Percentiles rank a stretch among this genome's conserved stretches.
Conservation (phyloP, 1,140 invertebrate genomes). For the Solen grandis region DNA sequence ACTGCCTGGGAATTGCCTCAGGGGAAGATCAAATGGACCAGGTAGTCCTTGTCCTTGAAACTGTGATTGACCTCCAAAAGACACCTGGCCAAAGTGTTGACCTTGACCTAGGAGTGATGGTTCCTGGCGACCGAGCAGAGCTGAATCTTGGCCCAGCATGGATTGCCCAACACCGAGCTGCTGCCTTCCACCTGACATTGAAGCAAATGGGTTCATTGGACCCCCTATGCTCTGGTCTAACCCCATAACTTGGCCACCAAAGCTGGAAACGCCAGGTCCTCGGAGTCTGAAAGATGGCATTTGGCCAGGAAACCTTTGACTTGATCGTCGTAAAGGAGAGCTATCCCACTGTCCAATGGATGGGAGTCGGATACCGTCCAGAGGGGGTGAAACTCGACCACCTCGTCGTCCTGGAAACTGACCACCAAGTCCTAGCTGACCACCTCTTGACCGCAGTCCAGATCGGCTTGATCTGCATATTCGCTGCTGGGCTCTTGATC, state of each 20-base stretch:
- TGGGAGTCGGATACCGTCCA: background rate
- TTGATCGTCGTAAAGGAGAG: background rate
- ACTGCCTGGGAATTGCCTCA: background rate
- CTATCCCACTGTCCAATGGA: background rate
- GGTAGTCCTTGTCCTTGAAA: background rate
- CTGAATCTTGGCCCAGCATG: background rate
- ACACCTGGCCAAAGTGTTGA: no score
- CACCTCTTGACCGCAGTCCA: background rate
- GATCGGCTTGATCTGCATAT: background rate
- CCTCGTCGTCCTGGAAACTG: constrained; percentile 2
- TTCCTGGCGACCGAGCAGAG: background rate
- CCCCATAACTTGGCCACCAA: background rate
- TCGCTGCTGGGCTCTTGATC: constrained; percentile 37
- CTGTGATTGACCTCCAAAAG: background rate
- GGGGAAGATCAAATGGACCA: background rate
- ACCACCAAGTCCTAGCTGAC: background rate
- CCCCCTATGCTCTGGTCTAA: constrained; percentile 2
- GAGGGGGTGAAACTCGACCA: no score
- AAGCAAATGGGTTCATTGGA: constrained; percentile 6
- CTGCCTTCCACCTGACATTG: background rate
- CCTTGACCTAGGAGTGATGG: background rate
- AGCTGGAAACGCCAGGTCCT: background rate
- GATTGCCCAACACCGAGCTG: constrained; percentile 4
- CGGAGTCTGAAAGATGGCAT: constrained; percentile 31
- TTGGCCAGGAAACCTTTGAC: constrained; percentile 17